These are phyloP conservation scores for Nyleta sp. DNA, from an alignment of 2,888 invertebrate genomes.

Conservation along the genomic window DNA sequence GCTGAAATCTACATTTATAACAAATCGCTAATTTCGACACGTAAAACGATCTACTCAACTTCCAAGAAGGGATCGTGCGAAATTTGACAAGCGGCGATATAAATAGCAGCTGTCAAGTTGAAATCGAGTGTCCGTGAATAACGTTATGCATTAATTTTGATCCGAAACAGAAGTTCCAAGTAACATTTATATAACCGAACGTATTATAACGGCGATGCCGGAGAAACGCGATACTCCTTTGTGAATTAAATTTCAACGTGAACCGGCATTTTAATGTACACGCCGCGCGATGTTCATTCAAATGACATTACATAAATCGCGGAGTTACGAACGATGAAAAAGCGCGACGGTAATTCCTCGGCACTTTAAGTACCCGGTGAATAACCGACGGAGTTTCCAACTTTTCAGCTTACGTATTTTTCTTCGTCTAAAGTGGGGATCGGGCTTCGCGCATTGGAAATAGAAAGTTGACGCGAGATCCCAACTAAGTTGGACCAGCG, in stretches of 20 bases:
- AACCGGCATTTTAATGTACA: conserved; percentile 7
- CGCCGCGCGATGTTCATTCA: conserved; percentile 15
- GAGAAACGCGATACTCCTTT: conserved; percentile 10
- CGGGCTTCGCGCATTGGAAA: background rate
- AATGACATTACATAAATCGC: conserved; percentile 31
- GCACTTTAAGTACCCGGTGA: conserved; percentile 14
- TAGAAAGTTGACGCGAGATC: background rate
- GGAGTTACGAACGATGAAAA: conserved; percentile 7
- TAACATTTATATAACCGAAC: conserved; percentile 2
- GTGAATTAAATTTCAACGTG: conserved; percentile 13
- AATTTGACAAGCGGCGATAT: background rate
- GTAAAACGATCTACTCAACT: too few relatives aligned
- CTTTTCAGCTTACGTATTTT: conserved; percentile 24
- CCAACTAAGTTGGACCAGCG: conserved; percentile 1
- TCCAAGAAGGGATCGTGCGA: background rate
- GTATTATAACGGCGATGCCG: background rate
- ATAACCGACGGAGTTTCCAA: conserved; percentile 24
- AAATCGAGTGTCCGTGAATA: conserved; percentile 4
- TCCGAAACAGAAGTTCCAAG: conserved; percentile 28
- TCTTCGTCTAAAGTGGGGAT: conserved; percentile 12
- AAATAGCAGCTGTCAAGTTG: conserved; percentile 1
- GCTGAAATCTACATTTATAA: too few relatives aligned
- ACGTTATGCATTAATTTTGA: conserved; percentile 9
- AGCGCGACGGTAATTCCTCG: background rate
- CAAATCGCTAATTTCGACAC: background rate